Base-by-base conservation (phyloP, 2,113 vertebrate genomes). In the Murina feae region DNA sequence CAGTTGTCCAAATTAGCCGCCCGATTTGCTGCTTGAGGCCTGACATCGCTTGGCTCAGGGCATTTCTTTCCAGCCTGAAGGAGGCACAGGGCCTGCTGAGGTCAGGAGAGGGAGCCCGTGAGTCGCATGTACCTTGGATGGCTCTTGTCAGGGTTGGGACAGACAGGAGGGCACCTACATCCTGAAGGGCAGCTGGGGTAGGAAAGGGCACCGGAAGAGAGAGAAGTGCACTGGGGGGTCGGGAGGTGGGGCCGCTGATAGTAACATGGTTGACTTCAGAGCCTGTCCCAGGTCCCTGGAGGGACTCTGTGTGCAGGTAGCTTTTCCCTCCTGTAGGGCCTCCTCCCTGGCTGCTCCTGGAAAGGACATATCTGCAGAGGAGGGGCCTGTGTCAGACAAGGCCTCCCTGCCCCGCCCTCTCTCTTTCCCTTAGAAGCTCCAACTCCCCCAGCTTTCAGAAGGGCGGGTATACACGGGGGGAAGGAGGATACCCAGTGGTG, bases 71-170 rank as follows among this genome's bases (percentile, higher is more conserved):
- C 28, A 8, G 17, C 20, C 49, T 0, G 60, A 47, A 16, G 0
- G 14, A 42, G 49, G 30, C 21, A 68, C 58, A 28, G 60, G 37
- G 14, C 28, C 42, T 8, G 44, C 16, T 4, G 30, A 1, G 53
- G 65, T 75, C 93, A 0, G 86, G 28, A 96, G 96, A 78, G 91
- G 96, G 96, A 79, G 94, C 78, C 65, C 16, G 42, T n/a, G 91
- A 94, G 79, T 92, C 58, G 20, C 0, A 4, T 21, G 68, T 1
- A 0, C 23, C 9, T 1, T 5, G 0, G 0, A 21, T 23, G 37
- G n/a, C 66, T 49, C 32, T 23, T 1, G 1, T 30, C 30, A 5
- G 20, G 12, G 16, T 63, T n/a, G 72, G n/a, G 51, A 37, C 44
- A 35, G 51, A 86, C 21, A 9, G 30, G 16, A 79, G 37, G 66